Base-by-base conservation (phyloP, 2,113 vertebrate species). In the rat (Rattus norvegicus) region DNA sequence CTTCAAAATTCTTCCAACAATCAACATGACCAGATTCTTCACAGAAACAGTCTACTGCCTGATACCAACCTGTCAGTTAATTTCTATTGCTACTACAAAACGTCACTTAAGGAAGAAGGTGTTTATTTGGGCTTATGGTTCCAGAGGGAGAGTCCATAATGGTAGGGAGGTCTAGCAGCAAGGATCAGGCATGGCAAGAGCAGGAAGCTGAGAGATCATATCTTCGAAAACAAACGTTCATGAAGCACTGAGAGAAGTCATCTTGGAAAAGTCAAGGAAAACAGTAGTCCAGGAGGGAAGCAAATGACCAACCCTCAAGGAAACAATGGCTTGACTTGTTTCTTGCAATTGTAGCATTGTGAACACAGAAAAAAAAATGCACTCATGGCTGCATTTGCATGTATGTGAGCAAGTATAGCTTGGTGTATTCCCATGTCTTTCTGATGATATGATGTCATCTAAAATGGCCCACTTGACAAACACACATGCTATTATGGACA, bases 331-430 rank as follows among this genome's bases (percentile, higher is more conserved):
- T 16, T n/a, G 2, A 3, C 17, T 20, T 69, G 67, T 56, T 85
- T 70, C 52, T 43, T 89, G 6, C 56, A n/a, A 39, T 49, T 5
- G 59, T 24, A 52, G 33, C 12, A 12, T 47, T 73, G 36, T 47
- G 47, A 28, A 33, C 30, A 43, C 8, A 83, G 16, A 5, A 24
- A 47, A 28, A 94, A 88, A 16, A 20, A 5, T 49, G 8, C 24
- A 39, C 9, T 72, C n/a, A 26, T 2, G 9, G 43, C 61, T 47
- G 19, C 7, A 11, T 13, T 49, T 39, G 59, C 30, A 19, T 24
- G 10, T 10, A 33, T 33, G 49, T 47, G 5, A 13, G 2, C 19
- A 19, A n/a, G 1, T 0, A 19, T 30, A 2, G 12, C 8, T 10
- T 28, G 8, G 22, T 61, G 14, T 24, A 16, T 26, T 14, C 0